Evolutionary conservation across 92 coral and sea anemone species (phyloP), one percentile per base, ranked within the genome.

Genomic region (Parazoanthus darwini): DNA sequence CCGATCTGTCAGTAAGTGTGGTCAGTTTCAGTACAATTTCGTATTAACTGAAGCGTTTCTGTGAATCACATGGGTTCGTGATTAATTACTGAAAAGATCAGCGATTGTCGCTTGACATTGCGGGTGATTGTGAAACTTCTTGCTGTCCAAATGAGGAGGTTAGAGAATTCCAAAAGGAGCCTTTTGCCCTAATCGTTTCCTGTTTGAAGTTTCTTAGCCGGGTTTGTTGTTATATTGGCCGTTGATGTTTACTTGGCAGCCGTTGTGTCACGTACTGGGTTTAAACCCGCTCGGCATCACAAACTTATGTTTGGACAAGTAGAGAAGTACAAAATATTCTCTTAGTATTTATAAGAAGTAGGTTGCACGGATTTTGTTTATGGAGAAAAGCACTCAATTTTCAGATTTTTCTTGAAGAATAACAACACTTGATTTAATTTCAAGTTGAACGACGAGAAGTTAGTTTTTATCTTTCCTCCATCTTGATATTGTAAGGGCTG

Each of bases 221-320:
- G 7, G 67, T 71, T 46, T 84, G 87, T 84, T 84, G 44, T 84
- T 35, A 46, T 84, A 84, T 84, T 84, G 87, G 68, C 33, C 46
- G 79, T 48, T 4, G 68, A 67, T 68, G 77, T 65, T 83, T 84
- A 72, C 66, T 70, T 25, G 59, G 77, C 59, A 70, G 63, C 20
- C n/a, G 6, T 25, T 44, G 44, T 84, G 87, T 84, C 87, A 71
- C 87, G 87, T 84, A 46, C 29, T 84, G 18, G 20, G 20, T 71
- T 18, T 5, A 14, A 63, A 81, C 6, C 79, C 79, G 79, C 79
- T 54, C 18, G 18, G 3, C 59, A 54, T 54, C 14, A 2, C 51
- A 48, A 11, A 48, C 51, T 48, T 48, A 10, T 48, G 51, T 48
- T 8, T 10, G 7, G 51, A 7, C 51, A 48, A 48, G 11, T 48